Percentiles rank a stretch among this genome's conserved stretches.
Evolutionary conservation across 1,140 invertebrate genomes (phyloP).

Genomic region (Brachionus rubens): DNA sequence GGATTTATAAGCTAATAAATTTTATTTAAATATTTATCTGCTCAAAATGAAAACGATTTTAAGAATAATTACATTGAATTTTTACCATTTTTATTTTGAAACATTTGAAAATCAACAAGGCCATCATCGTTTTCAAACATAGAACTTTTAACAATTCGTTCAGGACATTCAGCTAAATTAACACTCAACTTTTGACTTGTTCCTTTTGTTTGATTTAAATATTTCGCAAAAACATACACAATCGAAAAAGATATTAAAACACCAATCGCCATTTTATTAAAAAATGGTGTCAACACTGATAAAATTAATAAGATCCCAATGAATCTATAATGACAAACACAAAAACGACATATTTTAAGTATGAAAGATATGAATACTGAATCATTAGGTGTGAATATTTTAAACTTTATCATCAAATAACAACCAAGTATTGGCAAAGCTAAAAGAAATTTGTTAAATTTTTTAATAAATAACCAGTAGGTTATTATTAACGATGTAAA

Average conservation of each 20-base stretch:
- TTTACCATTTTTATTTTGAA: too few species aligned
- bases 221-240: not conserved
- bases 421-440: not conserved
- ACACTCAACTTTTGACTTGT: too few species aligned
- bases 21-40: too few species aligned
- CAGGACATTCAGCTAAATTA: too few species aligned
- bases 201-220: not conserved
- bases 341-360: not conserved
- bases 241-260: not conserved
- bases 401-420: not conserved
- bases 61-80: too few species aligned
- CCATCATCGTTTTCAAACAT: too few species aligned
- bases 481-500: not conserved
- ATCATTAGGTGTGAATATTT: not conserved
- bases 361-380: not conserved
- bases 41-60: too few species aligned
- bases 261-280: not conserved
- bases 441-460: not conserved
- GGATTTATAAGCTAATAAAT: too few species aligned
- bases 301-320: not conserved
- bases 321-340: not conserved
- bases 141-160: too few species aligned
- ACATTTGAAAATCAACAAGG: too few species aligned
- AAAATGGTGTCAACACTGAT: not conserved
- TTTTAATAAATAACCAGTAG: not conserved